A percentile compares a stretch with the other conserved stretches of the same genome.
These are phyloP conservation scores for Teleogryllus occipitalis DNA, from an alignment of 1,140 invertebrate species.

Conservation along the genomic window DNA sequence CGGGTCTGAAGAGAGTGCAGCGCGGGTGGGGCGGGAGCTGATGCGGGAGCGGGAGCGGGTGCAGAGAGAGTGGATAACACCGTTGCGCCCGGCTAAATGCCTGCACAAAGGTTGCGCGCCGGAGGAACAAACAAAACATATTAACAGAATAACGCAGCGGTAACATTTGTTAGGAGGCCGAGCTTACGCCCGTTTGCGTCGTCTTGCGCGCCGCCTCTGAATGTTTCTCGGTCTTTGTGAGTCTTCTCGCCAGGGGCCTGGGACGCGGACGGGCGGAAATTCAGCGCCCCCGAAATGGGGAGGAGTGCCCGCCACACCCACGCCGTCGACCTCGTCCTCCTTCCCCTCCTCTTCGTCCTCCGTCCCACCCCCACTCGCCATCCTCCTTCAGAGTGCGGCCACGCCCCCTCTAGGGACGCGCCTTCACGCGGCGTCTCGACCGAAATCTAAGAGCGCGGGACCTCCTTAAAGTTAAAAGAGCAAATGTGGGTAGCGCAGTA, in stretches of 20 bases:
- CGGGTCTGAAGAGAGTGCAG: too few species aligned
- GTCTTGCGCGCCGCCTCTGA: background rate
- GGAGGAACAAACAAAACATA: background rate
- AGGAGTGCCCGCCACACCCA: too few species aligned
- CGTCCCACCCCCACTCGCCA: background rate
- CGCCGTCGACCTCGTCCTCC: too few species aligned
- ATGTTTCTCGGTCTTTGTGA: background rate
- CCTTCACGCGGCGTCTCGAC: background rate
- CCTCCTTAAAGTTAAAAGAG: background rate
- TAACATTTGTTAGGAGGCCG: background rate
- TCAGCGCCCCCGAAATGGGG: background rate
- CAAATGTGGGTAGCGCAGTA: background rate
- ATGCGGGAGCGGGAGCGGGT: too few species aligned
- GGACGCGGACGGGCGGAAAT: background rate
- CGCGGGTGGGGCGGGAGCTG: too few species aligned
- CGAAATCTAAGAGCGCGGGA: background rate
- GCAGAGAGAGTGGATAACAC: background rate
- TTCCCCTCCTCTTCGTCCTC: background rate
- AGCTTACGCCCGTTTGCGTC: background rate
- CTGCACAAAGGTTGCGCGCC: background rate
- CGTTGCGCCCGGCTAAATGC: too few species aligned
- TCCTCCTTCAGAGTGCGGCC: background rate
- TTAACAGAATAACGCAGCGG: background rate
- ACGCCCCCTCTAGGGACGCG: background rate
- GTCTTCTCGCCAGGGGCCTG: background rate